Evolutionary conservation across 2,113 vertebrate species (phyloP).

Genomic region (Ciconia maguari): DNA sequence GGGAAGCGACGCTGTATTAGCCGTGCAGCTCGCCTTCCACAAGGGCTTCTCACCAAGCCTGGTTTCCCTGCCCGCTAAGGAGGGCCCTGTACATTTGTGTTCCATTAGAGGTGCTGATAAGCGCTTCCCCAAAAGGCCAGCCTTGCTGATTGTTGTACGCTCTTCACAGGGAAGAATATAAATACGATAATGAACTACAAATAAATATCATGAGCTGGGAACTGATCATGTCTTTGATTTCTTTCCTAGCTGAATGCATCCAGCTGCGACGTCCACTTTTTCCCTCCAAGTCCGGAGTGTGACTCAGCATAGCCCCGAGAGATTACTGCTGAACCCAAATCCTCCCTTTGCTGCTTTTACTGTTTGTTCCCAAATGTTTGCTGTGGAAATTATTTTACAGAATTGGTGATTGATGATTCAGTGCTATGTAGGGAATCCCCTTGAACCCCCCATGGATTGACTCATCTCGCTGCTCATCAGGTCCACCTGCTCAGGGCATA

Average conservation of each 20-base stretch:
- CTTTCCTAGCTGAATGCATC: not conserved
- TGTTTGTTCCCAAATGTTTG: conserved; percentile 31
- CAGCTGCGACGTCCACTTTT: not conserved
- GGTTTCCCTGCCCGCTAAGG: fast-evolving
- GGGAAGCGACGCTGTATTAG: not conserved
- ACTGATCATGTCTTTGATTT: conserved; percentile 9
- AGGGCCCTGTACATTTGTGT: not conserved
- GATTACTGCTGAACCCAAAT: conserved; percentile 13
- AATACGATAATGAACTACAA: not conserved
- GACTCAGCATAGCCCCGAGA: conserved; percentile 47
- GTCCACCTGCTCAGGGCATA: conserved; percentile 68
- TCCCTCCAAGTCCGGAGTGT: not conserved
- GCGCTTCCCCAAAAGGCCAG: not conserved
- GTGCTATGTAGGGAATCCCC: conserved; percentile 66
- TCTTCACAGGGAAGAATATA: not conserved
- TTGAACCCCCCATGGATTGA: conserved; percentile 29
- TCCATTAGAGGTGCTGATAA: not conserved
- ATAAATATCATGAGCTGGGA: not conserved
- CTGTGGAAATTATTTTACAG: not conserved
- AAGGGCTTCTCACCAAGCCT: not conserved
- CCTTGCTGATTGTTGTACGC: not conserved
- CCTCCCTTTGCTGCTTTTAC: conserved; percentile 3
- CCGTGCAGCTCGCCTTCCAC: not conserved
- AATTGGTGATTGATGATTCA: conserved; percentile 51
- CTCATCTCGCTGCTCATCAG: not conserved